phyloP scores from a whole-genome alignment of 2,113 vertebrate genomes.

The Sterrhoptilus dennistouni region DNA sequence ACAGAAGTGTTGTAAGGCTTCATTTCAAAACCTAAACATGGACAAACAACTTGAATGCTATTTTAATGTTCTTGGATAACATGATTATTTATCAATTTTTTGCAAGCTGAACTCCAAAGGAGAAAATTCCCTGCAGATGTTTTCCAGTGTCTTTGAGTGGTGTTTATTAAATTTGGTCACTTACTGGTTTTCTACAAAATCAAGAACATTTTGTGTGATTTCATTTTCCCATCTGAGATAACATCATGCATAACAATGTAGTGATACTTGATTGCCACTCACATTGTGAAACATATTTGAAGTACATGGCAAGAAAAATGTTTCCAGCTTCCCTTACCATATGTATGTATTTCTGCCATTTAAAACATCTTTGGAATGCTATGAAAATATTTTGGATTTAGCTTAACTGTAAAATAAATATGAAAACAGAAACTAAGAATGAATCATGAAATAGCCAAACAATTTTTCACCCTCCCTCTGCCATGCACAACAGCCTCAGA shows the following conservation, averaged over 20 bases:
- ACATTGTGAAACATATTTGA: neutral
- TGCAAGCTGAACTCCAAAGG: neutral
- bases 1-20: neutral
- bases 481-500: neutral
- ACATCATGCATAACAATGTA: slow-evolving; percentile 43
- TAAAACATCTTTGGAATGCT: neutral
- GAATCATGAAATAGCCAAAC: neutral
- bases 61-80: neutral
- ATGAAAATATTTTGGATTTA: neutral
- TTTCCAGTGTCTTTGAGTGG: neutral
- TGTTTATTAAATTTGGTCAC: neutral
- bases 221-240: slow-evolving; percentile 57
- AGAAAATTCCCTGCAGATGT: neutral
- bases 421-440: neutral
- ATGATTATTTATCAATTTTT: neutral
- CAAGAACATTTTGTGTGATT: slow-evolving; percentile 8
- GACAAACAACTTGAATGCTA: neutral
- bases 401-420: neutral
- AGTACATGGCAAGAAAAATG: neutral
- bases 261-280: neutral
- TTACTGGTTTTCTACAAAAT: neutral
- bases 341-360: neutral
- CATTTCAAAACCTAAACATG: neutral
- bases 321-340: neutral
- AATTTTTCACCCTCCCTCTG: neutral